Evolutionary conservation across 2,888 invertebrate species (phyloP), one percentile per base, ranked within the genome.

Genomic region (Mesorhabditis belari): DNA sequence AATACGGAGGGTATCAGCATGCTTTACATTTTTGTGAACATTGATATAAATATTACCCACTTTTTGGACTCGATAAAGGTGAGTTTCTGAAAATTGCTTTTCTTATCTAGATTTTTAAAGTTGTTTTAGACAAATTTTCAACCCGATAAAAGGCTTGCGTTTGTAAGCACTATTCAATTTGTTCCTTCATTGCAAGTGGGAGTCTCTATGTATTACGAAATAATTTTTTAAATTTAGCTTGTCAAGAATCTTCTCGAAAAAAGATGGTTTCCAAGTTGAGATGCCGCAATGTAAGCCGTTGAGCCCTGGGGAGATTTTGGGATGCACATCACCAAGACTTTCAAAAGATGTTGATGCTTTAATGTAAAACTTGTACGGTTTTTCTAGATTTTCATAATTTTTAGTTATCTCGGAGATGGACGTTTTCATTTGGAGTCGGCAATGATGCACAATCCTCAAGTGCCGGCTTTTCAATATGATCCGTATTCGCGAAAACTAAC

Each of bases 151-250:
- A 85, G 84, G 81, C 82, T 96, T 70, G 91, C 90, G 12, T 84
- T 98, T 77, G 91, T 96, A 68, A 92, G 94, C 83, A 98, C 96
- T 27, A 93, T 99, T 80, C 98, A 99, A 83, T 99, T 98, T 86
- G 90, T 93, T 4, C 88, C 91, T 28, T 91, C 94, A 0, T 83
- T 98, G 61, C 94, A 95, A 84, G 88, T 88, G 83, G n/a, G n/a
- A n/a, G n/a, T n/a, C n/a, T n/a, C n/a, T n/a, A n/a, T n/a, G n/a
- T n/a, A n/a, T n/a, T n/a, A n/a, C n/a, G n/a, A n/a, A n/a, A n/a
- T n/a, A n/a, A n/a, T n/a, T n/a, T n/a, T n/a, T n/a, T n/a, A n/a
- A n/a, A n/a, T n/a, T n/a, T n/a, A n/a, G n/a, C n/a, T n/a, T n/a
- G n/a, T n/a, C n/a, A n/a, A n/a, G n/a, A n/a, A n/a, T n/a, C n/a